Evolutionary conservation across 2,113 vertebrate genomes (phyloP), one percentile per base, ranked within the genome.

Genomic region (Sceloporus tristichus): DNA sequence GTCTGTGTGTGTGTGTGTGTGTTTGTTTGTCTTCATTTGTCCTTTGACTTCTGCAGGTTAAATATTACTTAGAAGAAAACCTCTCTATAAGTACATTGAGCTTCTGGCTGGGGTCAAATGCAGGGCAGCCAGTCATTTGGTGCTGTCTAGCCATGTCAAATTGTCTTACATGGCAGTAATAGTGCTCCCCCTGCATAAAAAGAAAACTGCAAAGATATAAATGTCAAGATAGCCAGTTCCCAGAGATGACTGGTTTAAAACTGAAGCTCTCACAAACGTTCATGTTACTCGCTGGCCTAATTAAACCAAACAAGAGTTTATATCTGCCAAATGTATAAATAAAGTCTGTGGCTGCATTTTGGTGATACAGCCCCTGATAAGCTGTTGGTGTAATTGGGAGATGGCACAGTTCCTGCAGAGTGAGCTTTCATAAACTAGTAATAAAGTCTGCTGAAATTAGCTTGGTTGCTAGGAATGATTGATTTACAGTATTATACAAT

Each of bases 171-270:
- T 92, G 92, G 92, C 42, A 94, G 92, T 94, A 95, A 92, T 86
- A 91, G 93, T 94, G 93, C 90, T 93, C 88, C 34, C 94, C 93
- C 95, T 97, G 94, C 86, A 79, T 93, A 92, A 95, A 94, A 96
- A 96, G 96, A 96, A 93, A 94, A 91, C 93, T 94, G 90, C 86
- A 94, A 95, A 96, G 94, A 94, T 95, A 94, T 90, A 94, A 94
- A 96, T 96, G 96, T 96, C 94, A 92, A 96, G 93, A 95, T 95
- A 94, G 94, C 87, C 71, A 90, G 91, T 92, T 94, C 95, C 91
- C 94, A 94, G 88, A 92, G 95, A 96, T 96, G 94, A 94, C 91
- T 95, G 86, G 92, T 94, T 94, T 91, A 92, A 95, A 95, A 95
- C 87, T 91, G 93, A 91, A 90, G 81, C 91, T 96, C 93, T 89